phyloP scores from a whole-genome alignment of 1,140 invertebrate species.

The Saxidomus purpurata region DNA sequence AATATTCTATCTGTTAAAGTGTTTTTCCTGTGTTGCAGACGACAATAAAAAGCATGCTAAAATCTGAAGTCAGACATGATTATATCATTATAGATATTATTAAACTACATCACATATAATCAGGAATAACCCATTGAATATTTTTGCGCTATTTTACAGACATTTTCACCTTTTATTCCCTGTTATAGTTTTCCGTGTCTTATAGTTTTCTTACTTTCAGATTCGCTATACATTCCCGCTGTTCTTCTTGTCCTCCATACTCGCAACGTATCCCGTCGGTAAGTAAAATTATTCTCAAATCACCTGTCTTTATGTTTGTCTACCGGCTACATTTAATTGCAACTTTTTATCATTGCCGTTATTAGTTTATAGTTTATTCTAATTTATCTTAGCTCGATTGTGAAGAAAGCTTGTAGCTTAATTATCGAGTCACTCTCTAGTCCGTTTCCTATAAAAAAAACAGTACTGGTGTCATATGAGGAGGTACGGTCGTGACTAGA shows the following conservation, averaged over 20 bases:
- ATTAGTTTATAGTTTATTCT: neutral
- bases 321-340: no score
- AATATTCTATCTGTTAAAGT: no score
- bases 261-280: neutral
- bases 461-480: no score
- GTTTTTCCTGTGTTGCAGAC: no score
- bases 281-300: neutral
- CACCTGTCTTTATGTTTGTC: neutral
- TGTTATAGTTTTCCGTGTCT: no score
- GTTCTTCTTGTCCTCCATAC: neutral
- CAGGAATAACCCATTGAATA: neutral
- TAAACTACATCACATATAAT: neutral
- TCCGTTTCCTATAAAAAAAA: no score
- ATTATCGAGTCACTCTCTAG: no score
- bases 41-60: neutral
- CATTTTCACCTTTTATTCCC: no score
- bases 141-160: neutral
- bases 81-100: neutral
- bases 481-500: no score
- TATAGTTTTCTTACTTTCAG: no score
- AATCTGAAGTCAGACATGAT: neutral
- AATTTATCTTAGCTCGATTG: no score
- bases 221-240: constrained; percentile 13
- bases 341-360: neutral
- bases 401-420: no score